phyloP scores from a whole-genome alignment of 2,888 invertebrate species.

The Psylliodes chrysocephalus region DNA sequence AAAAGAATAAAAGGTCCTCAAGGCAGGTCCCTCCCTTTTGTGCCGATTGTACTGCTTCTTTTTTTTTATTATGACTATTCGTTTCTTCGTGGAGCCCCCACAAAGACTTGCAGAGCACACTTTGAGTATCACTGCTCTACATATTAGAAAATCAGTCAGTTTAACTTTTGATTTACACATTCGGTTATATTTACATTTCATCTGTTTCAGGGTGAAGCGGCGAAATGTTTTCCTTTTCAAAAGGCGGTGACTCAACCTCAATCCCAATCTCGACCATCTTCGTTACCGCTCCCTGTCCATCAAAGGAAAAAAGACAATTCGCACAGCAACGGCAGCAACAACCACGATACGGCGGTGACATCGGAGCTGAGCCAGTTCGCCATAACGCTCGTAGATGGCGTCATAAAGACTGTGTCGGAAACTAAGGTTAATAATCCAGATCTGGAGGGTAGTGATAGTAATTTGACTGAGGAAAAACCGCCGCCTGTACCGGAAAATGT shows the following conservation, averaged over 20 bases:
- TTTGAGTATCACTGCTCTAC: no score
- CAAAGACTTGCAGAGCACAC: no score
- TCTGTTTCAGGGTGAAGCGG: conserved; percentile 59
- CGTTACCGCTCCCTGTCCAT: conserved; percentile 60
- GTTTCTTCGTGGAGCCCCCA: no score
- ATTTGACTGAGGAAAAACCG: no score
- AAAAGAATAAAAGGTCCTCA: no score
- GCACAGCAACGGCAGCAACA: conserved; percentile 31
- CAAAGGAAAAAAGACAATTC: conserved; percentile 56
- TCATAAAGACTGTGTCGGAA: conserved; percentile 62
- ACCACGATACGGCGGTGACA: conserved; percentile 32
- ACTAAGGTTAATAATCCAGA: conserved; percentile 44
- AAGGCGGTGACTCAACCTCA: conserved; percentile 55
- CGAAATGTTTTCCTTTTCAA: conserved; percentile 62
- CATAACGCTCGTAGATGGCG: conserved; percentile 62
- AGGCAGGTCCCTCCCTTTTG: no score
- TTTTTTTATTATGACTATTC: no score
- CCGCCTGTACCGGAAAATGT: no score
- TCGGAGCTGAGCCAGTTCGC: conserved; percentile 62
- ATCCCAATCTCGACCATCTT: conserved; percentile 61
- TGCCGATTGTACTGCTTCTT: no score
- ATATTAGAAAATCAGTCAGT: no score
- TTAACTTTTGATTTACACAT: no score
- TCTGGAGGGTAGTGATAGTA: conserved; percentile 41
- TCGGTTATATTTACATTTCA: background rate